Percentiles rank a stretch among this genome's conserved stretches.
Conservation (phyloP, 2,113 vertebrate genomes). For the Megatriorchis doriae region DNA sequence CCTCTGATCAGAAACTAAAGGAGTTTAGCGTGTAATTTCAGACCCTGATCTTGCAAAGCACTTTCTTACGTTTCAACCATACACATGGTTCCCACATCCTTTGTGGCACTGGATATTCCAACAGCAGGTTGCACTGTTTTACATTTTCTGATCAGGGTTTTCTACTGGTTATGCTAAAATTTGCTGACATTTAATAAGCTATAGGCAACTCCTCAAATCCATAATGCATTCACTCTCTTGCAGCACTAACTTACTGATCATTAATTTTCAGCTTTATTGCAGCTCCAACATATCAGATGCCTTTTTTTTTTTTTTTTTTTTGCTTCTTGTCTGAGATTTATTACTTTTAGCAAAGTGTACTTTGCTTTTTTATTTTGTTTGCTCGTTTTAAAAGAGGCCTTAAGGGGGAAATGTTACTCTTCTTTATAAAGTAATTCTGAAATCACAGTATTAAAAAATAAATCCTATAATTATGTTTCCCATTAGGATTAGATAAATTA, state of each 20-base stretch:
- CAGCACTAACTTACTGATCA: constrained; percentile 34
- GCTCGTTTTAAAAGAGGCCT: background rate
- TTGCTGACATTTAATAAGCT: constrained; percentile 24
- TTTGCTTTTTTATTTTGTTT: background rate
- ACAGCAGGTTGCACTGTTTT: background rate
- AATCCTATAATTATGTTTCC: constrained; percentile 45
- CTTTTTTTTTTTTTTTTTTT: background rate
- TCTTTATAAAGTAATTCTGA: background rate
- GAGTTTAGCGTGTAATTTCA: background rate
- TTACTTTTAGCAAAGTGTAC: constrained; percentile 6
- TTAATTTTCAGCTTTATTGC: constrained; percentile 57
- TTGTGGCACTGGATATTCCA: background rate
- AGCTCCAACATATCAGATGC: background rate
- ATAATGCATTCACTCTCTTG: background rate
- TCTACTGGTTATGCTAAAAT: constrained; percentile 1
- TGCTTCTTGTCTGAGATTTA: constrained; percentile 17
- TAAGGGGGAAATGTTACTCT: background rate
- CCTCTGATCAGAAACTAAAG: background rate
- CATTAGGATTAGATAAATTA: constrained; percentile 38
- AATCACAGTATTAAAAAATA: constrained; percentile 29
- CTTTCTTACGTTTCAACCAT: background rate
- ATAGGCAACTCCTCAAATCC: background rate
- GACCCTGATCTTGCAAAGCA: background rate
- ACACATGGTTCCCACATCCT: background rate
- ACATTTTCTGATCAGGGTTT: background rate